Percentiles rank a stretch among this genome's conserved stretches.
Conservation (phyloP, 2,797 vertebrate genomes). For the Antrozous pallidus region DNA sequence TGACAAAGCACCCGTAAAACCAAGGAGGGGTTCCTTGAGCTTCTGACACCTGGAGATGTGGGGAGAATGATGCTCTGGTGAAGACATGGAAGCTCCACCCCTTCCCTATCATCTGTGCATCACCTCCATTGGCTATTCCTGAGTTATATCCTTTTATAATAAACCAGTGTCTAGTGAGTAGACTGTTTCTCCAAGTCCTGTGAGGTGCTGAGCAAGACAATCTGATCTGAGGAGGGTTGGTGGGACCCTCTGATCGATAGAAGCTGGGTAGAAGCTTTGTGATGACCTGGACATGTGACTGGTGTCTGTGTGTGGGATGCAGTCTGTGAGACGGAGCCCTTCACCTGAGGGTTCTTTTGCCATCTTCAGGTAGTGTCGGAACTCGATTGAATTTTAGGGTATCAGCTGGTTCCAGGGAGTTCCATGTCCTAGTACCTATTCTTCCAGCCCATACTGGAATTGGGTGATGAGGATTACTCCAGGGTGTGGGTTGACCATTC, state of each 20-base stretch:
- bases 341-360: background rate
- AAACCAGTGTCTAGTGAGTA: background rate
- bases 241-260: background rate
- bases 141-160: background rate
- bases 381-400: background rate
- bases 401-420: background rate
- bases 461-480: background rate
- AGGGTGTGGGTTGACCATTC: accelerated
- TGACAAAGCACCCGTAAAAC: background rate
- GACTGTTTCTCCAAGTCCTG: background rate
- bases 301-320: background rate
- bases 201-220: background rate
- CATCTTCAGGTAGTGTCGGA: background rate
- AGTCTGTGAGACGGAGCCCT: background rate
- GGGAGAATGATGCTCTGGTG: background rate
- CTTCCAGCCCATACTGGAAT: no score
- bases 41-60: background rate
- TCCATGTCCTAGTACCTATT: background rate
- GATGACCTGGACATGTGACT: background rate
- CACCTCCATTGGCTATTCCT: background rate
- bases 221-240: background rate
- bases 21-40: background rate
- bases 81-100: no score
- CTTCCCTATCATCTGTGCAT: background rate
- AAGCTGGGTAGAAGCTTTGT: background rate